A percentile compares a stretch with the other conserved stretches of the same genome.
Evolutionary conservation across 2,888 invertebrate genomes (phyloP).

Genomic region (Brachynemurus nebulosus): DNA sequence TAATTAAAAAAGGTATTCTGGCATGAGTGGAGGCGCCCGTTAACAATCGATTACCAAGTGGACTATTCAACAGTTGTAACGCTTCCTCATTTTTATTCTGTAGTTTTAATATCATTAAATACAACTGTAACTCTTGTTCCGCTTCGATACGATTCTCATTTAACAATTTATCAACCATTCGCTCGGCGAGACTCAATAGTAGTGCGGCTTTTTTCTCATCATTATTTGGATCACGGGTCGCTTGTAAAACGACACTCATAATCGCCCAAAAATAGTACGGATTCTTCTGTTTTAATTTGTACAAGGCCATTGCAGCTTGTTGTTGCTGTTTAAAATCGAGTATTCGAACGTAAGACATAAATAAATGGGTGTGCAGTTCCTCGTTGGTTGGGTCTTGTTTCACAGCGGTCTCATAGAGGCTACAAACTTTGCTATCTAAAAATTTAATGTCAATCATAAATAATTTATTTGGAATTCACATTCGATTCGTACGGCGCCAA

Average conservation of each 20-base stretch:
- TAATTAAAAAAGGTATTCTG: slow-evolving; percentile 58
- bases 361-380: slow-evolving; percentile 83
- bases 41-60: slow-evolving; percentile 51
- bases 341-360: slow-evolving; percentile 88
- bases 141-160: slow-evolving; percentile 79
- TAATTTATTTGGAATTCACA: no score
- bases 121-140: slow-evolving; percentile 85
- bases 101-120: slow-evolving; percentile 72
- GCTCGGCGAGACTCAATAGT: slow-evolving; percentile 74
- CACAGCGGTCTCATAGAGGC: slow-evolving; percentile 78
- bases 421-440: slow-evolving; percentile 76
- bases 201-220: slow-evolving; percentile 48
- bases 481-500: no score
- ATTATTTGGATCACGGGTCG: slow-evolving; percentile 36
- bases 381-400: slow-evolving; percentile 78
- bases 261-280: slow-evolving; percentile 98
- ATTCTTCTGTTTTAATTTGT: slow-evolving; percentile 83
- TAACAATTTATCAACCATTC: slow-evolving; percentile 86
- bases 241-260: slow-evolving; percentile 93
- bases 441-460: no score
- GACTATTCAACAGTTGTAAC: slow-evolving; percentile 64
- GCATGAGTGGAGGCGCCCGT: slow-evolving; percentile 54
- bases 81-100: slow-evolving; percentile 73
- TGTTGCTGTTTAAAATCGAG: slow-evolving; percentile 86
- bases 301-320: slow-evolving; percentile 75